Conservation (phyloP, 2,113 vertebrate species). For the Oncorhynchus clarkii region DNA sequence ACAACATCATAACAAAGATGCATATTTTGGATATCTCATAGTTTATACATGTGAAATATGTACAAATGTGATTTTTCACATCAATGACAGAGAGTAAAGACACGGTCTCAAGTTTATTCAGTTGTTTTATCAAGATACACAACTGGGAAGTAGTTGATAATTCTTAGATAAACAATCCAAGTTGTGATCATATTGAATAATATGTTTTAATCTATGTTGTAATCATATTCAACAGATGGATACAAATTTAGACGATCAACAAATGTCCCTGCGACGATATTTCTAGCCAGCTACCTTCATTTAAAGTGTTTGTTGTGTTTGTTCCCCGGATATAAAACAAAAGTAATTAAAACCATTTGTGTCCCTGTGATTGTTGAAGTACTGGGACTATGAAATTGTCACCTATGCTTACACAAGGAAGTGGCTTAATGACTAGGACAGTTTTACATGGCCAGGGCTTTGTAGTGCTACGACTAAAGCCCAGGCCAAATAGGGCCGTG, state of each 20-base stretch:
- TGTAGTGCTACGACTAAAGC: slow-evolving; percentile 75
- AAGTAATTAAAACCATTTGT: slow-evolving; percentile 74
- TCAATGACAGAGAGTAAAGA: too few relatives aligned
- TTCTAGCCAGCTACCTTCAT: neutral
- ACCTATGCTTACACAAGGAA: slow-evolving; percentile 82
- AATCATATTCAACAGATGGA: neutral
- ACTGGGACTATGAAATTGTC: slow-evolving; percentile 88
- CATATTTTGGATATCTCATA: neutral
- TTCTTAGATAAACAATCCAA: slow-evolving; percentile 3
- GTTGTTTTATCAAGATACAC: neutral
- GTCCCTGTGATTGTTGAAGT: slow-evolving; percentile 77
- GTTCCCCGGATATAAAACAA: slow-evolving; percentile 39
- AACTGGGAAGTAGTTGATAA: neutral
- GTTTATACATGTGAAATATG: slow-evolving; percentile 13
- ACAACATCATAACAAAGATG: slow-evolving; percentile 17
- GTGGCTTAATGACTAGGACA: slow-evolving; percentile 81
- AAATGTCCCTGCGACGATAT: neutral
- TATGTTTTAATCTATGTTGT: slow-evolving; percentile 18
- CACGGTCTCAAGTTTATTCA: too few relatives aligned
- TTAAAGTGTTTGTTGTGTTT: slow-evolving; percentile 16
- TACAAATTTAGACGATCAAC: neutral
- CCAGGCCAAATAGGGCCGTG: slow-evolving; percentile 63
- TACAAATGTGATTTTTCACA: neutral
- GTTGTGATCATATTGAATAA: slow-evolving; percentile 13
- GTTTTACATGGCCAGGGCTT: slow-evolving; percentile 80